Base-by-base conservation (phyloP, 1,140 invertebrate genomes). In the Caenorhabditis briggsae region DNA sequence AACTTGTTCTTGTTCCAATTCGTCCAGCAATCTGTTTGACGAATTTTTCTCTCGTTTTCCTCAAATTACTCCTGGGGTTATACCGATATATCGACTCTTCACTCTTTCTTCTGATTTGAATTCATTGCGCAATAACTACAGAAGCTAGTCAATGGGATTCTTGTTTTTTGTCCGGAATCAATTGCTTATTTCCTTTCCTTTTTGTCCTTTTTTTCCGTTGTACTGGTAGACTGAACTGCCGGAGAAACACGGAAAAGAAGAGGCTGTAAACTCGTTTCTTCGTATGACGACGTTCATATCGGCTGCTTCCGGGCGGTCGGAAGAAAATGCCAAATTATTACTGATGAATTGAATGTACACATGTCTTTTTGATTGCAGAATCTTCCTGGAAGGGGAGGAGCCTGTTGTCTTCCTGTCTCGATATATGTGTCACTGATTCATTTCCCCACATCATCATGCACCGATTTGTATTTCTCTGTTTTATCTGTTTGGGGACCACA, bases 291-390 rank as follows among this genome's bases (percentile, higher is more conserved):
- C 70, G 46, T 78, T 78, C 43, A 20, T 78, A 50, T 78, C 46
- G 18, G n/a, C 46, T 33, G 33, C 33, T 78, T 78, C 70, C 70
- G 70, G 70, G 46, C 70, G 46, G 9, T 64, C 61, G 65, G 41
- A 78, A 78, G 70, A 78, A 33, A 78, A 78, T 50, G 46, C 70
- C 70, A 78, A 78, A 78, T 78, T 78, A 78, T 78, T 78, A n/a
- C 70, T 78, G 70, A 78, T 78, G 70, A 78, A 78, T 33, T 78
- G 70, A 78, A 78, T 78, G 70, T 78, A 78, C 70, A 78, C 70
- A 78, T 78, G 70, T 78, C 70, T 78, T 78, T 78, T 78, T 78
- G 70, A 78, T 78, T 78, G 43, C 70, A 78, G 70, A 50, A 18
- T 33, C 16, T 18, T 33, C 14, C 61, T 11, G 9, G 6, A 78